phyloP scores from a whole-genome alignment of 2,113 vertebrate genomes.

The Tylochromis polylepis region DNA sequence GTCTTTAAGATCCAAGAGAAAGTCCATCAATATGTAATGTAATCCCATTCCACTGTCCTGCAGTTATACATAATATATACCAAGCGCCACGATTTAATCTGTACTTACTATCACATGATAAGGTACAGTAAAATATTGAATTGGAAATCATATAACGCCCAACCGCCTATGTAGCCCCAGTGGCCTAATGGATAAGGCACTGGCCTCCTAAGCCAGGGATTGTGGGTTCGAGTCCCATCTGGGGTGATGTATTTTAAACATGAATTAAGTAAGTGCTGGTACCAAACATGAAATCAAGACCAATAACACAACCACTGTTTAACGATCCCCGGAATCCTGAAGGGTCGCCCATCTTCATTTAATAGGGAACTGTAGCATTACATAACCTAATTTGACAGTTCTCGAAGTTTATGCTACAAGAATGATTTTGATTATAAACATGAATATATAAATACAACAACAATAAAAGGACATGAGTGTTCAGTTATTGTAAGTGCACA shows the following conservation, averaged over 20 bases:
- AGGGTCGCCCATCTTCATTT: neutral
- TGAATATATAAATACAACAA: neutral
- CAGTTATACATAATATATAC: neutral
- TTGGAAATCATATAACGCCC: rapidly evolving
- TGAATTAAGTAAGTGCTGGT: neutral
- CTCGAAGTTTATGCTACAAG: neutral
- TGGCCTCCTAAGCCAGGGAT: constrained; percentile 73
- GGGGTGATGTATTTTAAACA: constrained; percentile 12
- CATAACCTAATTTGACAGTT: neutral
- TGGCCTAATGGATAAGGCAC: constrained; percentile 84
- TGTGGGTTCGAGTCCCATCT: constrained; percentile 64
- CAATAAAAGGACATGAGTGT: neutral
- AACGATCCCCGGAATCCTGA: neutral
- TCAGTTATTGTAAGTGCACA: too few relatives aligned
- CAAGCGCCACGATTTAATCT: neutral
- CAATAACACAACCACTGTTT: neutral
- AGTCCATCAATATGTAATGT: neutral
- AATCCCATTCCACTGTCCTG: too few relatives aligned
- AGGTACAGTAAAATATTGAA: neutral
- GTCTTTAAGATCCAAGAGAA: neutral
- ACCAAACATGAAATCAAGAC: neutral
- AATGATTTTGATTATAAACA: neutral
- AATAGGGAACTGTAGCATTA: neutral
- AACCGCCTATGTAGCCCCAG: constrained; percentile 43
- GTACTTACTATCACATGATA: too few relatives aligned